phyloP scores from a whole-genome alignment of 2,888 invertebrate species.

The Amphipyra berbera region DNA sequence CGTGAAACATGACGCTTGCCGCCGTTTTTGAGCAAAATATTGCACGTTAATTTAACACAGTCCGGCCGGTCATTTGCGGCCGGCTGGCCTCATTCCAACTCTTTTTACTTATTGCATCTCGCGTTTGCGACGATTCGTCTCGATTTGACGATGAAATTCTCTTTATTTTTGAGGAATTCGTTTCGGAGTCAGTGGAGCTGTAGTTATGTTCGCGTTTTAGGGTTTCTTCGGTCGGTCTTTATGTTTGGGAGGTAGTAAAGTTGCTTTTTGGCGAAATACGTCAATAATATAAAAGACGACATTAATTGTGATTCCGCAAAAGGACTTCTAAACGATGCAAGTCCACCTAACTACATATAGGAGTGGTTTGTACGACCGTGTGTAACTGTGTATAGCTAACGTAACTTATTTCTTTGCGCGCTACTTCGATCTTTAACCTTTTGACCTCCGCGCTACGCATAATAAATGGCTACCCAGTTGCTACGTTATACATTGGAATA shows the following conservation, averaged over 20 bases:
- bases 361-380: not conserved
- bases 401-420: constrained; percentile 23
- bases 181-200: constrained; percentile 38
- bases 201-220: constrained; percentile 35
- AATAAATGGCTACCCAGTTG: constrained; percentile 34
- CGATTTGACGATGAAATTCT: constrained; percentile 68
- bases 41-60: constrained; percentile 89
- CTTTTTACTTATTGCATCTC: constrained; percentile 65
- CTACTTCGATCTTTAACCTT: constrained; percentile 29
- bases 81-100: constrained; percentile 61
- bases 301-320: constrained; percentile 15
- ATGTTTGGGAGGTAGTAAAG: constrained; percentile 41
- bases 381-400: not conserved
- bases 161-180: constrained; percentile 58
- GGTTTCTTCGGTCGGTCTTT: constrained; percentile 12
- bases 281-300: constrained; percentile 5
- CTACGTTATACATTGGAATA: constrained; percentile 28
- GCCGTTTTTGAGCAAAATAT: constrained; percentile 88
- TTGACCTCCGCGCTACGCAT: constrained; percentile 21
- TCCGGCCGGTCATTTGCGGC: constrained; percentile 81
- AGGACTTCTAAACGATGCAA: not conserved
- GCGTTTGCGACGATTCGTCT: constrained; percentile 72
- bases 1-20: constrained; percentile 85
- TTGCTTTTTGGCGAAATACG: constrained; percentile 15
- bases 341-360: not conserved